A percentile compares a stretch with the other conserved stretches of the same genome.
phyloP scores from a whole-genome alignment of 2,888 invertebrate species.

The Terebella lapidaria region DNA sequence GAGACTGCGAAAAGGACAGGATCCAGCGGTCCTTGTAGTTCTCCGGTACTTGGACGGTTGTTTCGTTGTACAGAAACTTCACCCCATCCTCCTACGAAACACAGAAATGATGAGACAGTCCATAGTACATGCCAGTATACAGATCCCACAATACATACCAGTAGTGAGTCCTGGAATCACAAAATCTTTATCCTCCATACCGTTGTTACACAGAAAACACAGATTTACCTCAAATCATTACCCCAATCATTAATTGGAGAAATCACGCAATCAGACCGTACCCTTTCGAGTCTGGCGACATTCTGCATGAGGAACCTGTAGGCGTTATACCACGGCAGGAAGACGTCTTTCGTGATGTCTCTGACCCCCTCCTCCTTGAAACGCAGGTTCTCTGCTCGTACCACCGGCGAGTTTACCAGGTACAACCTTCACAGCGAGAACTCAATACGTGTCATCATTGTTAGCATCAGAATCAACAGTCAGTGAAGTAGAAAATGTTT shows the following conservation, averaged over 20 bases:
- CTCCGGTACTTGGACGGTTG: conserved; percentile 38
- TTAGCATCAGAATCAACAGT: not conserved
- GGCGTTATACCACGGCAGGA: conserved; percentile 83
- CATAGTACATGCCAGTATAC: too few species aligned
- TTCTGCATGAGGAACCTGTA: conserved; percentile 88
- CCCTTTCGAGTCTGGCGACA: conserved; percentile 71
- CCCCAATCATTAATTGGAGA: too few species aligned
- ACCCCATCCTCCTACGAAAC: conserved; percentile 50
- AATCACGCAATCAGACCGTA: too few species aligned
- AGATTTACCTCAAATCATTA: too few species aligned
- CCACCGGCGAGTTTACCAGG: conserved; percentile 95
- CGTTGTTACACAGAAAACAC: too few species aligned
- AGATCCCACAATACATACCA: too few species aligned
- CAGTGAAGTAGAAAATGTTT: not conserved
- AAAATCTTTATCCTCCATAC: too few species aligned
- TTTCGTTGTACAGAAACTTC: conserved; percentile 52
- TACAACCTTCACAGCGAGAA: conserved; percentile 62
- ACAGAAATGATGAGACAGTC: too few species aligned
- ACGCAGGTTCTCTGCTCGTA: conserved; percentile 88
- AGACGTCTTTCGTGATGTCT: conserved; percentile 94
- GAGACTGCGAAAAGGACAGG: conserved; percentile 88
- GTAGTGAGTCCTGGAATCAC: too few species aligned
- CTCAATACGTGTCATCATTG: not conserved
- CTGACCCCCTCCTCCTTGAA: conserved; percentile 97
- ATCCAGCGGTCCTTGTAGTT: conserved; percentile 99